These are phyloP conservation scores for Nasalis larvatus DNA, from an alignment of 2,113 vertebrate species.

Conservation along the genomic window DNA sequence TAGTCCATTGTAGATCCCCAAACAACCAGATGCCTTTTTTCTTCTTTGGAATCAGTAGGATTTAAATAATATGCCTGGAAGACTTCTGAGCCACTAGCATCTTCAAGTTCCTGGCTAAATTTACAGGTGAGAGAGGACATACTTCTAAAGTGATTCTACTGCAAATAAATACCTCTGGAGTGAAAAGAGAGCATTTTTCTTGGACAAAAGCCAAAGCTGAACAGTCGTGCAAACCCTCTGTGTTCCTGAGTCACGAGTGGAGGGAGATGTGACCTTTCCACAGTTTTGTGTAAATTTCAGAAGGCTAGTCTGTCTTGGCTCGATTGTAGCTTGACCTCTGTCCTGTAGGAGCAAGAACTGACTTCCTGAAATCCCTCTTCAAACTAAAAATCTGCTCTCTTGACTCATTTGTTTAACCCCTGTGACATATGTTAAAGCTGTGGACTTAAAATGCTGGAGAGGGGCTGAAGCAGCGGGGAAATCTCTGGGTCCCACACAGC, in stretches of 20 bases:
- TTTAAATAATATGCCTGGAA: conserved; percentile 44
- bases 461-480: neutral
- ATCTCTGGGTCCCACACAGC: neutral
- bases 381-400: conserved; percentile 55
- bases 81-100: neutral
- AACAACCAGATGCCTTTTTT: neutral
- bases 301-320: conserved; percentile 47
- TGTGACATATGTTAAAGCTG: neutral
- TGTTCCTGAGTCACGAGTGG: neutral
- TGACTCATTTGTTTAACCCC: conserved; percentile 71
- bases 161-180: conserved; percentile 53
- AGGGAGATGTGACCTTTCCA: conserved; percentile 46
- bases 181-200: conserved; percentile 43
- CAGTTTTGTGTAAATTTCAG: conserved; percentile 72
- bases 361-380: conserved; percentile 67
- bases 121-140: conserved; percentile 41
- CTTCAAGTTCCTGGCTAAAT: neutral
- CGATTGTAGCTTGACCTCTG: conserved; percentile 59
- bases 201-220: conserved; percentile 37
- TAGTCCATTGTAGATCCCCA: neutral
- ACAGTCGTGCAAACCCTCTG: conserved; percentile 5
- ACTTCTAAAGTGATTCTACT: conserved; percentile 23
- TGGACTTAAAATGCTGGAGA: neutral
- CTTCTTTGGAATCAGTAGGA: neutral
- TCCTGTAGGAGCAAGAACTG: conserved; percentile 62